A percentile compares a stretch with the other conserved stretches of the same genome.
phyloP scores from a whole-genome alignment of 2,797 vertebrate genomes.

The Hoplostethus atlanticus region DNA sequence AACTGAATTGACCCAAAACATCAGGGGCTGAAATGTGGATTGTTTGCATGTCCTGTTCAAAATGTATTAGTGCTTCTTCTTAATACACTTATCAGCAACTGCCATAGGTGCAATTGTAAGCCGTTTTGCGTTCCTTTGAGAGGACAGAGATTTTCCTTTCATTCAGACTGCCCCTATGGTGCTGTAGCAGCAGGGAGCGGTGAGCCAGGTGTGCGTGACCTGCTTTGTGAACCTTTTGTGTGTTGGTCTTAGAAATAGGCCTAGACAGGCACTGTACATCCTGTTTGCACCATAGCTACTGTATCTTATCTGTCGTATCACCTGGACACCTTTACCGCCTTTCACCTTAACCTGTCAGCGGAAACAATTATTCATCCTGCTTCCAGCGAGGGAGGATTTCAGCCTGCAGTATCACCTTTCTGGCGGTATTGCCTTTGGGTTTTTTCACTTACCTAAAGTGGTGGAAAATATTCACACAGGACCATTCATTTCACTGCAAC shows the following conservation, averaged over 20 bases:
- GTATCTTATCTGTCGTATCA: not conserved
- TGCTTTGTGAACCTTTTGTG: conserved; percentile 46
- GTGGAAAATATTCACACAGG: conserved; percentile 14
- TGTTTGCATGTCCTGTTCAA: not conserved
- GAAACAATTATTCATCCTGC: too few species aligned
- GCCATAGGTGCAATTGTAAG: not conserved
- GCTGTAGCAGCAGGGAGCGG: not conserved
- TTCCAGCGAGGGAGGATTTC: conserved; percentile 51
- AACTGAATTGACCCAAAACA: not conserved
- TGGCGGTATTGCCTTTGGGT: not conserved
- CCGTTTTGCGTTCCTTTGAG: not conserved
- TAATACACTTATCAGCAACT: not conserved
- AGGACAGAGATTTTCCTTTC: not conserved
- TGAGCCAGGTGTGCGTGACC: conserved; percentile 57
- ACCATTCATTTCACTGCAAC: conserved; percentile 22
- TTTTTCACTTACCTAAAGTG: not conserved
- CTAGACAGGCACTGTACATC: conserved; percentile 41
- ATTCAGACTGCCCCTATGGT: conserved; percentile 2
- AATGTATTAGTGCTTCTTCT: not conserved
- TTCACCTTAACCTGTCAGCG: too few species aligned
- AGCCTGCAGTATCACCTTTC: conserved; percentile 43
- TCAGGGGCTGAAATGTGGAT: not conserved
- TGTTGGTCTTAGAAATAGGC: conserved; percentile 34
- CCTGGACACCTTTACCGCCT: conserved; percentile 18
- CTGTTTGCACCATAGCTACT: conserved; percentile 53